phyloP scores from a whole-genome alignment of 2,113 vertebrate genomes.

The Malurus cyaneus region DNA sequence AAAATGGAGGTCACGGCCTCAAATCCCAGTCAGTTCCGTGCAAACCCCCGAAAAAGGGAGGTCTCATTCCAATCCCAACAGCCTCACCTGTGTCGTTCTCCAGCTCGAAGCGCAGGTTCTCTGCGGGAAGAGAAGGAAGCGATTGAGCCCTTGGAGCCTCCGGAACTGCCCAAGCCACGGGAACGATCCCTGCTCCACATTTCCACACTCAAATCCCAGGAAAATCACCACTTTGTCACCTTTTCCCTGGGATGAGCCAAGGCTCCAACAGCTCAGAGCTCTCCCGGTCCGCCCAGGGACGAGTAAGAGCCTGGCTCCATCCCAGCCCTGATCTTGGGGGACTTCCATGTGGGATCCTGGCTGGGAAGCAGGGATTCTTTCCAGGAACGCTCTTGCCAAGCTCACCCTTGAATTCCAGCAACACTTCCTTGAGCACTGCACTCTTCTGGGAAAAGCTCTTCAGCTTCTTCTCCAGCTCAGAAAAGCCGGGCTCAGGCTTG shows the following conservation, averaged over 20 bases:
- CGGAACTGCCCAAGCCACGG: background rate
- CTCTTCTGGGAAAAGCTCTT: constrained; percentile 53
- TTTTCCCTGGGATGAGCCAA: background rate
- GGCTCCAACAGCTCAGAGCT: background rate
- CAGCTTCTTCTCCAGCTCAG: constrained; percentile 21
- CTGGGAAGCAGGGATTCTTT: background rate
- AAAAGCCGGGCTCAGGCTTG: background rate
- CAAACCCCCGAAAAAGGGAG: too few species aligned
- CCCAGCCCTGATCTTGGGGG: background rate
- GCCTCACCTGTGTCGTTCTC: constrained; percentile 53
- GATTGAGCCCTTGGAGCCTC: background rate
- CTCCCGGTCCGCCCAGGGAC: accelerated
- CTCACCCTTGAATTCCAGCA: constrained; percentile 56
- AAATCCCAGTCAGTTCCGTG: background rate
- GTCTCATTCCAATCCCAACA: accelerated
- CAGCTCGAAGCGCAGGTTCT: constrained; percentile 48
- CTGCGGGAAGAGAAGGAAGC: background rate
- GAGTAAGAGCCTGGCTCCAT: accelerated
- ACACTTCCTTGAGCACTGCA: background rate
- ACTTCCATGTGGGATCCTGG: background rate
- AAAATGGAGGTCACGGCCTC: background rate
- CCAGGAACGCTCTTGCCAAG: background rate
- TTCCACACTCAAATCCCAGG: background rate
- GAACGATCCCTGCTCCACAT: background rate
- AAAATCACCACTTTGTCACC: background rate